Evolutionary conservation across 1,140 invertebrate species (phyloP).

Genomic region (Plutomurus gul): DNA sequence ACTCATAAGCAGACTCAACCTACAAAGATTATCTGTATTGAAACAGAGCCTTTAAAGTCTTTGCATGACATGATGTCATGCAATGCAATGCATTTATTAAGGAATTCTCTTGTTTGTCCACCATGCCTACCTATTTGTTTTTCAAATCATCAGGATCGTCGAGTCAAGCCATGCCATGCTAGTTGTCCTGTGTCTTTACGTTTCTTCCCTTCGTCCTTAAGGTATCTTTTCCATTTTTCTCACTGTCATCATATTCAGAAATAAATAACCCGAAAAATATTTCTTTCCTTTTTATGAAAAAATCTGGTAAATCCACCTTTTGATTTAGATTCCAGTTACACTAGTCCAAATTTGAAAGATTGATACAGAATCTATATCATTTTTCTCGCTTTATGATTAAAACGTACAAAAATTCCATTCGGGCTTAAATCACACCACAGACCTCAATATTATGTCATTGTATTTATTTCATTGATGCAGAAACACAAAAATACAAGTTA

Average conservation of each 20-base stretch:
- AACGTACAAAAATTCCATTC: no score
- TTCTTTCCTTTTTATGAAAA: neutral
- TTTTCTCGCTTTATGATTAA: no score
- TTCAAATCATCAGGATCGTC: constrained; percentile 26
- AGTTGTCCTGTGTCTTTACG: neutral
- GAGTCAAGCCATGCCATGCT: no score
- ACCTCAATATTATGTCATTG: no score
- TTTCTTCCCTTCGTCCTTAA: neutral
- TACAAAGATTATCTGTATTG: neutral
- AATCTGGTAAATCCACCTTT: neutral
- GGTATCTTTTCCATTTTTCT: no score
- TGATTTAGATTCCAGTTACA: neutral
- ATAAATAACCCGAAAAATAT: neutral
- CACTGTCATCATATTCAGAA: neutral
- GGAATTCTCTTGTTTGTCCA: constrained; percentile 24
- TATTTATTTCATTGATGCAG: no score
- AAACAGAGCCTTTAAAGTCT: neutral
- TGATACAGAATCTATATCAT: no score
- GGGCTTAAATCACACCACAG: no score
- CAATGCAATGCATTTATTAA: constrained; percentile 24
- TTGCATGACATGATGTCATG: constrained; percentile 10
- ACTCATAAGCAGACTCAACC: neutral
- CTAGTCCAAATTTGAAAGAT: neutral
- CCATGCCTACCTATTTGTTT: constrained; percentile 25
- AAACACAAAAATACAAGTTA: no score